Conservation (phyloP, 2,797 vertebrate species). For the Ispidina picta region DNA sequence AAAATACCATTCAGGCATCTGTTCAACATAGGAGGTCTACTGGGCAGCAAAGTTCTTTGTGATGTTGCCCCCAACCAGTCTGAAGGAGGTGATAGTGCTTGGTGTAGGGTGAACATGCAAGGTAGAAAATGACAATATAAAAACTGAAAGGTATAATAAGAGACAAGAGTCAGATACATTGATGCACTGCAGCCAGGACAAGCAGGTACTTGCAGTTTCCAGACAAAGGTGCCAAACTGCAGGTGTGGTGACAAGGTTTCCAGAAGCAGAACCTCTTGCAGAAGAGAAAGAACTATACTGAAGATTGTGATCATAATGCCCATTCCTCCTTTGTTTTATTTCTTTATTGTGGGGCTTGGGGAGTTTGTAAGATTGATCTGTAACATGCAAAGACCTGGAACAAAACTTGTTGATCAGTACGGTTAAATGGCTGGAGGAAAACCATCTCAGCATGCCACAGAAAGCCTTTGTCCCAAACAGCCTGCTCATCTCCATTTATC, state of each 20-base stretch:
- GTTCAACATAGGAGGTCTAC: not conserved
- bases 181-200: not conserved
- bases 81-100: not conserved
- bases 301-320: not conserved
- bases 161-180: fast-evolving
- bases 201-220: not conserved
- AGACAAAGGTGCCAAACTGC: not conserved
- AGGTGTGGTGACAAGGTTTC: not conserved
- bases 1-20: not conserved
- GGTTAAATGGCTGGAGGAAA: not conserved
- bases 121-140: not conserved
- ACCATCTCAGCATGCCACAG: not conserved
- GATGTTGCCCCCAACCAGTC: not conserved
- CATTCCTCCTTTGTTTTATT: not conserved
- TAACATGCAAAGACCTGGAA: not conserved
- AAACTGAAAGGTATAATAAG: not conserved
- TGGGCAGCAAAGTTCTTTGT: not conserved
- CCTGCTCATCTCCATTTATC: constrained; percentile 45
- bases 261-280: not conserved
- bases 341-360: not conserved
- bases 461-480: not conserved
- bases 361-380: not conserved
- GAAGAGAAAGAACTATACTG: not conserved
- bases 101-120: not conserved
- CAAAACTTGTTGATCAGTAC: not conserved